Conservation (phyloP, 2,888 invertebrate genomes). For the Athetis lepigone region DNA sequence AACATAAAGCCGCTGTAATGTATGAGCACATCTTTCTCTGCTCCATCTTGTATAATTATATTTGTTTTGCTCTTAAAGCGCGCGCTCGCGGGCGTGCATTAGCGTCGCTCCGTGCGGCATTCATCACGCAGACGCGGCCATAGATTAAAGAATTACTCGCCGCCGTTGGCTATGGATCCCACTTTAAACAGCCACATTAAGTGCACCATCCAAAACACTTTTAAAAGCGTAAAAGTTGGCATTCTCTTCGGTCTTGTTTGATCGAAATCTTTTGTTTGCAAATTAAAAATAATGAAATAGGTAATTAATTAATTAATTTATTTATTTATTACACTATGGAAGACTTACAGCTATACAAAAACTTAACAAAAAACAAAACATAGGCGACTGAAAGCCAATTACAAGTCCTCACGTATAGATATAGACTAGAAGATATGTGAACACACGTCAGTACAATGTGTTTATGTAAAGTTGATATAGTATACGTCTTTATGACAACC, state of each 20-base stretch:
- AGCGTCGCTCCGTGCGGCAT: constrained; percentile 47
- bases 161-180: constrained; percentile 15
- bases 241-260: constrained; percentile 2
- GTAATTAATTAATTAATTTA: no score
- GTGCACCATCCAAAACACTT: constrained; percentile 24
- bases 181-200: constrained; percentile 40
- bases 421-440: no score
- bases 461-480: no score
- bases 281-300: no score
- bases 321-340: no score
- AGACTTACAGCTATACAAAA: no score
- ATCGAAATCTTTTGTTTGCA: not conserved
- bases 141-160: constrained; percentile 48
- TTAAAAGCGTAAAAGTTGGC: constrained; percentile 11
- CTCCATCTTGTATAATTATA: constrained; percentile 59
- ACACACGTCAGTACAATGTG: no score
- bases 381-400: no score
- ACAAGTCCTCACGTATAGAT: no score
- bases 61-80: constrained; percentile 60
- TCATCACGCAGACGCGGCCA: constrained; percentile 50
- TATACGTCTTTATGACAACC: no score
- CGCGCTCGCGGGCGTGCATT: constrained; percentile 40
- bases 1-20: constrained; percentile 26
- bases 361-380: no score
- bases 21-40: constrained; percentile 34